These are phyloP conservation scores for Percopsis omiscomaycus DNA, from an alignment of 2,797 vertebrate species.

Conservation along the genomic window DNA sequence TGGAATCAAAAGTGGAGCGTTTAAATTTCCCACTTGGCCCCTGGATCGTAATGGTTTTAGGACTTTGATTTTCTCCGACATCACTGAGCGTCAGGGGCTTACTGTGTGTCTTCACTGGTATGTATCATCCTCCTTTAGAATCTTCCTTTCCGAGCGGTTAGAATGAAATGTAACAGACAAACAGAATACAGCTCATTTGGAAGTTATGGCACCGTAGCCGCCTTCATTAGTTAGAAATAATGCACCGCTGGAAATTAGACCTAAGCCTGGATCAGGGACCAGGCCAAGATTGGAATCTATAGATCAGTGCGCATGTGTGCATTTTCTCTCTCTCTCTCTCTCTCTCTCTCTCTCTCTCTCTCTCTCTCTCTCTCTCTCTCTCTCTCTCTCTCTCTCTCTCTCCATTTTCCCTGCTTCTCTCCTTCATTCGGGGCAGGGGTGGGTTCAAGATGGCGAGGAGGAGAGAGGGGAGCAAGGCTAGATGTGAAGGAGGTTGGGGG, in stretches of 20 bases:
- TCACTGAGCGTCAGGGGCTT: background rate
- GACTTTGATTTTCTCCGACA: background rate
- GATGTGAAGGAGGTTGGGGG: background rate
- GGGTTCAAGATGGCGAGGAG: constrained; percentile 21
- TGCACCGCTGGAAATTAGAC: constrained; percentile 27
- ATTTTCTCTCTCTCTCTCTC: background rate
- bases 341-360: background rate
- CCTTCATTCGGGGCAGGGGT: background rate
- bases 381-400: background rate
- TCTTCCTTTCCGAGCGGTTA: background rate
- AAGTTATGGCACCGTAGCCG: constrained; percentile 25
- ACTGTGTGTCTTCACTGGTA: constrained; percentile 6
- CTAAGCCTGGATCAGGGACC: constrained; percentile 17
- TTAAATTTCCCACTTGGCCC: no score
- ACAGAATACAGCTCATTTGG: constrained; percentile 25
- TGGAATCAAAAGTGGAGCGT: background rate
- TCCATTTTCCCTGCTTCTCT: constrained; percentile 1
- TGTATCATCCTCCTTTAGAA: constrained; percentile 1
- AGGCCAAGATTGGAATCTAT: constrained; percentile 20
- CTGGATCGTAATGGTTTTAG: no score
- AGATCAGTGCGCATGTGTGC: background rate
- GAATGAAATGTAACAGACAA: constrained; percentile 9
- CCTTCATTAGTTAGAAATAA: constrained; percentile 35
- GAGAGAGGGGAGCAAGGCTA: constrained; percentile 1
- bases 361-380: background rate